Conservation (phyloP, 2,797 vertebrate species). For the Tolypeutes matacus region DNA sequence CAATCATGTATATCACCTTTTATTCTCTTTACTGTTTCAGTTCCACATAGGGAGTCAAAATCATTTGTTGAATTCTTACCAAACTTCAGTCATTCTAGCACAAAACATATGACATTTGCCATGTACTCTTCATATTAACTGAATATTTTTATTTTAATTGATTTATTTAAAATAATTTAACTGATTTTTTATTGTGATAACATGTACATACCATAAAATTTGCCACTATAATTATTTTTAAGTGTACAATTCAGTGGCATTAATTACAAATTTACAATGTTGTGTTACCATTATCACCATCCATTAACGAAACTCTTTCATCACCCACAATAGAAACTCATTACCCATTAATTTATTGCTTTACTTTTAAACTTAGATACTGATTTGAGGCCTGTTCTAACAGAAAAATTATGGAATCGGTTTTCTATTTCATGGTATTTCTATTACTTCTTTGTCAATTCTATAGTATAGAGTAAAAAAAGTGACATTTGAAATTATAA, state of each 20-base stretch:
- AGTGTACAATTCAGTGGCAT: no score
- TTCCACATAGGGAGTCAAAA: background rate
- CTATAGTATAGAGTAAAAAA: background rate
- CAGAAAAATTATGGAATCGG: background rate
- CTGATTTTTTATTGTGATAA: no score
- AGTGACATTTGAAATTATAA: background rate
- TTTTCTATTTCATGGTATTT: slow-evolving; percentile 18
- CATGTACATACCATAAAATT: no score
- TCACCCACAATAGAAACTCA: no score
- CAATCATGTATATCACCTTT: slow-evolving; percentile 11
- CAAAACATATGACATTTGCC: background rate
- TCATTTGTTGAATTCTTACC: background rate
- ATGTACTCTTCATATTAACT: background rate
- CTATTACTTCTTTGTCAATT: slow-evolving; percentile 21
- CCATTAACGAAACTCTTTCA: no score
- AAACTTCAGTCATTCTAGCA: background rate
- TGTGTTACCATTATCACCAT: no score
- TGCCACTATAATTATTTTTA: no score
- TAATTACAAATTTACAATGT: no score
- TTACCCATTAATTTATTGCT: background rate
- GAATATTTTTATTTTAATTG: slow-evolving; percentile 24
- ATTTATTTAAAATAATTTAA: background rate
- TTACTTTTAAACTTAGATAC: slow-evolving; percentile 53
- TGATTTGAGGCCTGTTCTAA: background rate
- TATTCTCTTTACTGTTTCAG: background rate